A percentile compares a stretch with the other conserved stretches of the same genome.
Evolutionary conservation across 1,140 invertebrate species (phyloP).

Genomic region (Cryptotermes secundus): DNA sequence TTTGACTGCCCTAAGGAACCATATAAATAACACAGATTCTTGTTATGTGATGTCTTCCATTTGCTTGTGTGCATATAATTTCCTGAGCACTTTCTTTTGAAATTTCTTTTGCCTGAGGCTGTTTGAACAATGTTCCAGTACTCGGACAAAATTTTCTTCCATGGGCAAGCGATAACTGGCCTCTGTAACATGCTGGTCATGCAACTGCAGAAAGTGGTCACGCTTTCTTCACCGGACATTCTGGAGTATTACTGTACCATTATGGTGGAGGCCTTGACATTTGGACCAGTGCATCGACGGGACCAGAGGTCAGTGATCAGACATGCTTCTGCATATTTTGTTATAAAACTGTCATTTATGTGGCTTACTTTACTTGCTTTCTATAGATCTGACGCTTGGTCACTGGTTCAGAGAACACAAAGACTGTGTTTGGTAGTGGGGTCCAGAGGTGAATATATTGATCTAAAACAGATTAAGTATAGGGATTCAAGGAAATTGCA

Average conservation of each 20-base stretch:
- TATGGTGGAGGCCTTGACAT: constrained; percentile 34
- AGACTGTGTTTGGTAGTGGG: no score
- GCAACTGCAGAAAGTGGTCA: constrained; percentile 32
- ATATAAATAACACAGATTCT: no score
- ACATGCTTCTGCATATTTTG: background rate
- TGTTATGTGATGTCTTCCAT: no score
- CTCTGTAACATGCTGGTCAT: constrained; percentile 38
- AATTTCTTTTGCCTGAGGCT: no score
- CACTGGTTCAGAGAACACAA: no score
- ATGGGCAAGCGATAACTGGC: constrained; percentile 39
- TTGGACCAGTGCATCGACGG: constrained; percentile 39
- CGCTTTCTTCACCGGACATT: background rate
- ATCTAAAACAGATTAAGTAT: no score
- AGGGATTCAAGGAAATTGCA: no score
- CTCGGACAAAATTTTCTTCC: constrained; percentile 37
- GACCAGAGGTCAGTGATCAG: constrained; percentile 40
- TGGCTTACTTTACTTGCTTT: background rate
- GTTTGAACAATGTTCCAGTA: constrained; percentile 37
- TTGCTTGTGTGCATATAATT: no score
- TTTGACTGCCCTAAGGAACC: no score
- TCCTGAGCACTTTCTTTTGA: no score
- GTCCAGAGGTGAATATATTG: no score
- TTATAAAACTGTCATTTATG: background rate
- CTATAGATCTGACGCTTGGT: background rate
- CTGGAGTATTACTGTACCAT: constrained; percentile 17